Conservation (phyloP, 2,888 invertebrate genomes). For the Drosophila siamana region DNA sequence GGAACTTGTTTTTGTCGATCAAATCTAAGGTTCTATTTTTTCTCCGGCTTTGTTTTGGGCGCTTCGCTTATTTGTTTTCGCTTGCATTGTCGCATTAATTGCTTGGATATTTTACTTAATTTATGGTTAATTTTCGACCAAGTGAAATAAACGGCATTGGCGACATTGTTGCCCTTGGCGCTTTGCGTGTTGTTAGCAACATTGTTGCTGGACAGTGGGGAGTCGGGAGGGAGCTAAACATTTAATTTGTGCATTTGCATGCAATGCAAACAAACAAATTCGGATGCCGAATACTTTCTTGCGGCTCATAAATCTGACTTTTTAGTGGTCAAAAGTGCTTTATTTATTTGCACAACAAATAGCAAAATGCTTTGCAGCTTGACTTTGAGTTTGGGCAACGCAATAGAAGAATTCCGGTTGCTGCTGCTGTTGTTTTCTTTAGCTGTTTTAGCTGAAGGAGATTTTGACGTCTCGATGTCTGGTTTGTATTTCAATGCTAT, state of each 20-base stretch:
- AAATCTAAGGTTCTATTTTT: background rate
- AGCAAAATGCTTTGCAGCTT: conserved; percentile 34
- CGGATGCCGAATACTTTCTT: conserved; percentile 24
- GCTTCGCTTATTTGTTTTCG: conserved; percentile 24
- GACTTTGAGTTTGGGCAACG: conserved; percentile 63
- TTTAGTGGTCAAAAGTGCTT: conserved; percentile 54
- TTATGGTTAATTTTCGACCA: conserved; percentile 29
- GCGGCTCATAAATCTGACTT: conserved; percentile 54
- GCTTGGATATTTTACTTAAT: conserved; percentile 42
- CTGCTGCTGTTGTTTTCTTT: background rate
- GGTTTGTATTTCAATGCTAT: conserved; percentile 77
- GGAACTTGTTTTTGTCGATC: conserved; percentile 1
- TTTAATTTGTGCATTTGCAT: conserved; percentile 45
- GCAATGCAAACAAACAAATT: conserved; percentile 44
- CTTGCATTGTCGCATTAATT: conserved; percentile 40
- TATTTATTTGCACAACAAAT: conserved; percentile 57
- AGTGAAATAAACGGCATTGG: background rate
- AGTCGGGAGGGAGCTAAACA: conserved; percentile 1
- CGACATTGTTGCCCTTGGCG: conserved; percentile 31
- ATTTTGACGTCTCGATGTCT: conserved; percentile 75
- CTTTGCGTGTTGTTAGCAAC: conserved; percentile 19
- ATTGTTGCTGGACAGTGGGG: too few relatives aligned
- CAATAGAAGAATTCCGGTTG: background rate
- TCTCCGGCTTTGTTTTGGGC: background rate
- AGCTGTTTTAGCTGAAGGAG: conserved; percentile 10